Evolutionary conservation across 2,113 vertebrate genomes (phyloP).

Genomic region (Diadophis punctatus): DNA sequence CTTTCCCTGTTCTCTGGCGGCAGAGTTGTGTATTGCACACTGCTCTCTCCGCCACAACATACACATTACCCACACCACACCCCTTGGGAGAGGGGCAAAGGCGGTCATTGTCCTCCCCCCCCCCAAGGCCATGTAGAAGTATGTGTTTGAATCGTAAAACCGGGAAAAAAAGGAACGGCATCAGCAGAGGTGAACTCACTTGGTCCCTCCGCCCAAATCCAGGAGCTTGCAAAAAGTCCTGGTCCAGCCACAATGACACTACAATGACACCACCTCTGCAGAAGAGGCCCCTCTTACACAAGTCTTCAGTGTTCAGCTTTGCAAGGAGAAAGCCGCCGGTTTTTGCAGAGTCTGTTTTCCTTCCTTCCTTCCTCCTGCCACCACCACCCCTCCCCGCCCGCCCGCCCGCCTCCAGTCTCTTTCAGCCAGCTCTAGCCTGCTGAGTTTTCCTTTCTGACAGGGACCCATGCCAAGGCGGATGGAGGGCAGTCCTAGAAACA

Average conservation of each 20-base stretch:
- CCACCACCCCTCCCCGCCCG: too few relatives aligned
- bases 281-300: conserved; percentile 27
- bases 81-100: background rate
- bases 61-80: background rate
- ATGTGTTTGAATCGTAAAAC: background rate
- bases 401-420: background rate
- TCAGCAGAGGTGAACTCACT: background rate
- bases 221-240: fast-evolving
- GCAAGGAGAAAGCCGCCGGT: background rate
- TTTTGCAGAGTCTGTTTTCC: background rate
- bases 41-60: background rate
- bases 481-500: conserved; percentile 44
- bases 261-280: background rate
- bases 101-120: background rate
- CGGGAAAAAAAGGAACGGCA: background rate
- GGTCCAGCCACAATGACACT: background rate
- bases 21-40: background rate
- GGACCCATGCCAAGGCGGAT: conserved; percentile 40
- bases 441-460: conserved; percentile 14
- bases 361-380: fast-evolving
- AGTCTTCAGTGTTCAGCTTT: background rate
- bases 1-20: background rate
- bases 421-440: background rate
- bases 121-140: background rate
- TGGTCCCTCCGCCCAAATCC: too few relatives aligned